Base-by-base conservation (phyloP, 2,888 invertebrate species). In the Koerneria pararmatus region DNA sequence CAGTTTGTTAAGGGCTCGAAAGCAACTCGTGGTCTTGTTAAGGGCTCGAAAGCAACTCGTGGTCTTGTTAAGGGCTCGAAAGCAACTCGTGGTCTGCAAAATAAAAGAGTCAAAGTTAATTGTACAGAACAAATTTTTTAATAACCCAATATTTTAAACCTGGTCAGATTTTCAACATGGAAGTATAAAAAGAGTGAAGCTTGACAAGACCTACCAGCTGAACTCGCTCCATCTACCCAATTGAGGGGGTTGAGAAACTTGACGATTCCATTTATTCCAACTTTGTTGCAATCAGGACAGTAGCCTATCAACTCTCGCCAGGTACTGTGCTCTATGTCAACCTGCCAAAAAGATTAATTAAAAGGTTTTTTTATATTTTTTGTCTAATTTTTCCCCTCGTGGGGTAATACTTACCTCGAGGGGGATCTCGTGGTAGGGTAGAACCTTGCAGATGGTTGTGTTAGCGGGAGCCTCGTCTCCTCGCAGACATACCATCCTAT, bases 281-380 rank as follows among this genome's bases (percentile, higher is more conserved):
- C 70, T 48, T 77, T 73, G 59, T 81, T 82, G 69, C 82, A 82
- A 11, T 76, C 72, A 3, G 78, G 76, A 60, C 82, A 82, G 4
- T 70, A 63, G 35, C 75, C 75, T 32, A 71, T 69, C 69, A 70
- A 69, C 54, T 74, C 73, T 24, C 70, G 71, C 75, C 75, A 76
- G 48, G 71, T 72, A 56, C 71, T 72, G 48, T 71, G 69, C 19
- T 72, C 73, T 15, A 76, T 56, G 69, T 76, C 74, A 19, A 76
- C 72, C 71, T 74, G 67, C n/a, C n/a, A n/a, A n/a, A n/a, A n/a
- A n/a, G n/a, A n/a, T n/a, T n/a, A 51, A 71, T 35, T 24, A n/a
- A 31, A 8, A 15, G 31, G 5, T 51, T 15, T 2, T 29, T 58
- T 22, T 31, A 31, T 60, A 32, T 19, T 15, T 15, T 58, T 19